phyloP scores from a whole-genome alignment of 2,888 invertebrate species.

The Patella depressa region DNA sequence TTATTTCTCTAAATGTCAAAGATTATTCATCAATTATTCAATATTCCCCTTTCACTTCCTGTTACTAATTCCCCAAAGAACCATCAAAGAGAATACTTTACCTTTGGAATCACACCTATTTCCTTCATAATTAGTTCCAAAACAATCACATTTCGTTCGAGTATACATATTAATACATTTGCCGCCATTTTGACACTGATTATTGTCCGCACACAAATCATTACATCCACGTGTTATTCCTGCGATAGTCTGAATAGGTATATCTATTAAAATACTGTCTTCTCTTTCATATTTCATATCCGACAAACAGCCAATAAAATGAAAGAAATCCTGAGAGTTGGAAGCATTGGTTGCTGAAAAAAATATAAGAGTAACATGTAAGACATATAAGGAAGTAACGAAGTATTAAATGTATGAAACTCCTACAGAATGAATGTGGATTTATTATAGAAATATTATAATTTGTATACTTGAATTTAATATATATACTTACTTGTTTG shows the following conservation, averaged over 20 bases:
- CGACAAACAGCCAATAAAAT: conserved; percentile 58
- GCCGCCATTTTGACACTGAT: conserved; percentile 89
- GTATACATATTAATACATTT: conserved; percentile 93
- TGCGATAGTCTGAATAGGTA: conserved; percentile 36
- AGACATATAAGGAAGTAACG: too few relatives aligned
- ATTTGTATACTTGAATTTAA: too few relatives aligned
- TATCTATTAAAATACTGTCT: conserved; percentile 36
- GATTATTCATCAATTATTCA: too few relatives aligned
- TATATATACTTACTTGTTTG: too few relatives aligned
- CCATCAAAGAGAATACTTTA: conserved; percentile 67
- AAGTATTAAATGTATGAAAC: too few relatives aligned
- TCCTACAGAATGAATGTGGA: too few relatives aligned
- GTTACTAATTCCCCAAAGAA: too few relatives aligned
- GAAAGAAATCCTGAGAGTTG: conserved; percentile 22
- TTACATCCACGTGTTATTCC: conserved; percentile 80
- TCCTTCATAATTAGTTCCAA: conserved; percentile 91
- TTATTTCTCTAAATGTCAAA: too few relatives aligned
- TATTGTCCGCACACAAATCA: conserved; percentile 79
- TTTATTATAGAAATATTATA: too few relatives aligned
- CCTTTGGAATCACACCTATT: conserved; percentile 92
- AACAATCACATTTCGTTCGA: conserved; percentile 91
- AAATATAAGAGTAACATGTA: neutral
- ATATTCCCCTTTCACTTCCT: too few relatives aligned
- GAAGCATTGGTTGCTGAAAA: conserved; percentile 29
- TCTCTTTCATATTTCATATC: conserved; percentile 45